Evolutionary conservation across 2,797 vertebrate genomes (phyloP).

Genomic region (Poecile montanus): DNA sequence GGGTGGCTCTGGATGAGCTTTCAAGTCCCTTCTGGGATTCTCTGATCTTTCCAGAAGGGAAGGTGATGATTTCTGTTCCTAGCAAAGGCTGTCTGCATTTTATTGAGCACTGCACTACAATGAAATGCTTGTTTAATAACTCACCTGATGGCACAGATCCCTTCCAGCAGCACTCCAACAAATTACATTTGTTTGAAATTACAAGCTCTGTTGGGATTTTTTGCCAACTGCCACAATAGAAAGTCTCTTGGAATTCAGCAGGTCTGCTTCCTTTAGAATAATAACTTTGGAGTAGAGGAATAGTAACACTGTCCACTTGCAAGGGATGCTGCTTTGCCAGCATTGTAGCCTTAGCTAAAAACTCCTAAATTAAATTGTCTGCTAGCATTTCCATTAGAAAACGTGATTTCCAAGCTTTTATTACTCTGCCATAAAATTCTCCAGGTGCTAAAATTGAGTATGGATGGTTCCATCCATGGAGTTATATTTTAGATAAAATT

Average conservation of each 20-base stretch:
- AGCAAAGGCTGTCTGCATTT: not conserved
- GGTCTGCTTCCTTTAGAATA: not conserved
- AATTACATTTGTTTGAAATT: slow-evolving; percentile 5
- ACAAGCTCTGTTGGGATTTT: not conserved
- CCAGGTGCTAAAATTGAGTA: not conserved
- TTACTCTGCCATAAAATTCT: not conserved
- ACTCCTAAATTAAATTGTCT: not conserved
- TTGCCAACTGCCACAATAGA: not conserved
- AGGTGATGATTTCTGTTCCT: not conserved
- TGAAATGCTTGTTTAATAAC: slow-evolving; percentile 6
- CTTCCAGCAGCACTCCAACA: slow-evolving; percentile 7
- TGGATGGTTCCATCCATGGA: accelerated
- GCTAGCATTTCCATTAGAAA: slow-evolving; percentile 12
- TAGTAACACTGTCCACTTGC: not conserved
- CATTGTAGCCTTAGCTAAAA: not conserved
- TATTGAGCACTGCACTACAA: not conserved
- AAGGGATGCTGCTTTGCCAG: not conserved
- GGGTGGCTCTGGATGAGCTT: accelerated
- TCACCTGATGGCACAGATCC: not conserved
- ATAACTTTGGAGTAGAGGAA: not conserved
- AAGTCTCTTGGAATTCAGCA: not conserved
- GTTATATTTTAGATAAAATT: not conserved
- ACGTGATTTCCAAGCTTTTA: not conserved
- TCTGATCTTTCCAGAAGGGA: not conserved
- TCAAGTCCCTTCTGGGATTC: not conserved